A percentile compares a stretch with the other conserved stretches of the same genome.
Evolutionary conservation across 92 coral and sea anemone species (phyloP).

Genomic region (Nematostella vectensis): DNA sequence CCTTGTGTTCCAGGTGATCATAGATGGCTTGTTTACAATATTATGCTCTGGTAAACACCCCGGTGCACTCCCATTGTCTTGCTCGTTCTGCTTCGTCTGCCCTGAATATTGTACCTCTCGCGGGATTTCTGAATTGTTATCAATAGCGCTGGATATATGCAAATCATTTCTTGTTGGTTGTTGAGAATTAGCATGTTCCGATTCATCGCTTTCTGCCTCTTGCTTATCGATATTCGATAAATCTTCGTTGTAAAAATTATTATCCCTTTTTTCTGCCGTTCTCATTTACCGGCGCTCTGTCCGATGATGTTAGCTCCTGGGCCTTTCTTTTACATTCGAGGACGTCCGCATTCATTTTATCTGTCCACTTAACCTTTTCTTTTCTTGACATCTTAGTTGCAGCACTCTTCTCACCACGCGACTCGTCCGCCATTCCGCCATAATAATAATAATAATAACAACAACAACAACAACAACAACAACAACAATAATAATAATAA

Average conservation of each 20-base stretch:
- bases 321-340: conserved; percentile 12
- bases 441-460: no score
- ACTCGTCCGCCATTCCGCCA: no score
- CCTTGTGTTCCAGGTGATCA: conserved; percentile 31
- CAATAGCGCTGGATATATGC: conserved; percentile 14
- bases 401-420: no score
- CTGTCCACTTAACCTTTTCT: not conserved
- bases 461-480: no score
- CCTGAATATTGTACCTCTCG: conserved; percentile 1
- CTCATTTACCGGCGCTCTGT: conserved; percentile 2
- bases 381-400: no score
- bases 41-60: conserved; percentile 33
- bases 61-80: conserved; percentile 16
- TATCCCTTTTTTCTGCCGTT: conserved; percentile 11
- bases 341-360: conserved; percentile 10
- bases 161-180: conserved; percentile 19
- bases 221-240: no score
- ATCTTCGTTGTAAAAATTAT: no score
- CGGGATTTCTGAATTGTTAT: conserved; percentile 9
- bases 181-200: not conserved
- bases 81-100: conserved; percentile 9
- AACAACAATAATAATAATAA: no score
- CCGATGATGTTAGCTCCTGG: conserved; percentile 1
- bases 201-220: not conserved
- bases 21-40: conserved; percentile 12